Conservation (phyloP, 2,113 vertebrate species). For the Dendrocopos noguchii region DNA sequence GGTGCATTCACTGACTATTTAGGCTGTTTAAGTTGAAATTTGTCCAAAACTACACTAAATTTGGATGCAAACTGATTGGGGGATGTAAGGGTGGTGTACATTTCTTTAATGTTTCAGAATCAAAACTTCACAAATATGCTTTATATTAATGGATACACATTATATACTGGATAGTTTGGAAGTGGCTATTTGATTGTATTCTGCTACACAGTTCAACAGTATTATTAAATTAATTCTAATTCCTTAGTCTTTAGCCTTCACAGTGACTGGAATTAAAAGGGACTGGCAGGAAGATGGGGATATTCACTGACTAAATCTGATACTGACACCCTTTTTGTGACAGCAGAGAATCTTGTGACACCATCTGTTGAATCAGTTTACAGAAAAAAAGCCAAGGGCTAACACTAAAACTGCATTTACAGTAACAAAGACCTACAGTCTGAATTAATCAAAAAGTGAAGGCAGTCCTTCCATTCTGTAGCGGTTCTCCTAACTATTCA, state of each 20-base stretch:
- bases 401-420: constrained; percentile 47
- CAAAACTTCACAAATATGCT: neutral
- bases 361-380: constrained; percentile 36
- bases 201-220: neutral
- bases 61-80: neutral
- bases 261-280: constrained; percentile 33
- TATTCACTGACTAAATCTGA: constrained; percentile 46
- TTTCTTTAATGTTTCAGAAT: neutral
- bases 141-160: neutral
- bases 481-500: neutral
- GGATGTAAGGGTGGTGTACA: neutral
- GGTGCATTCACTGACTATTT: neutral
- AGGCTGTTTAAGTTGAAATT: neutral
- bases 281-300: constrained; percentile 15
- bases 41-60: neutral
- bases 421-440: constrained; percentile 16
- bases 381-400: constrained; percentile 42
- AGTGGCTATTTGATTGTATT: neutral
- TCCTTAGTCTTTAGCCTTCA: constrained; percentile 8
- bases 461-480: neutral
- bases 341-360: constrained; percentile 41
- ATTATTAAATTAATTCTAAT: neutral
- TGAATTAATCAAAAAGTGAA: constrained; percentile 28
- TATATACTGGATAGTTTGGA: neutral
- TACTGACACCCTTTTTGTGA: constrained; percentile 55